Percentiles rank a stretch among this genome's conserved stretches.
Evolutionary conservation across 2,888 invertebrate species (phyloP).

Genomic region (Hypercompe scribonia): DNA sequence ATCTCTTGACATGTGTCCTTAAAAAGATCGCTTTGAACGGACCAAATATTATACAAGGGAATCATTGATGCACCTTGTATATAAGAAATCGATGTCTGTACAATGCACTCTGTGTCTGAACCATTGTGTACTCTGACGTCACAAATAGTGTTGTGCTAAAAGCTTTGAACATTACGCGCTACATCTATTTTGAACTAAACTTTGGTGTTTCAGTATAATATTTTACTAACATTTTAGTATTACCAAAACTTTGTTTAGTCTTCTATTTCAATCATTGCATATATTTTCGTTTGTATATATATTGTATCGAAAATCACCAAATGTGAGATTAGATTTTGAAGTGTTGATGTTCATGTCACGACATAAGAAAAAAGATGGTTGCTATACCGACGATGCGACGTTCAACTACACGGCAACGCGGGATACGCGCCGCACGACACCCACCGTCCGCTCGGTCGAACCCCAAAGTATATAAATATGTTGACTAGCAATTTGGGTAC

Average conservation of each 20-base stretch:
- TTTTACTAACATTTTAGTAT: background rate
- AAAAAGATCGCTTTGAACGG: conserved; percentile 40
- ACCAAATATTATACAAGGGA: conserved; percentile 61
- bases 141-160: conserved; percentile 6
- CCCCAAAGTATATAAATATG: too few relatives aligned
- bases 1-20: conserved; percentile 27
- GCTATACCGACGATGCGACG: too few relatives aligned
- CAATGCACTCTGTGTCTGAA: conserved; percentile 35
- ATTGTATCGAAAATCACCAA: too few relatives aligned
- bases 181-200: background rate
- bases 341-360: too few relatives aligned
- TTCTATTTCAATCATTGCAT: background rate
- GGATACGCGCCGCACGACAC: too few relatives aligned
- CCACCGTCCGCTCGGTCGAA: too few relatives aligned
- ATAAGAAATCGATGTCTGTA: conserved; percentile 51
- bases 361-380: too few relatives aligned
- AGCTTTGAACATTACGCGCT: conserved; percentile 8
- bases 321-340: too few relatives aligned
- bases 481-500: too few relatives aligned
- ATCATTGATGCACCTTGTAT: conserved; percentile 55
- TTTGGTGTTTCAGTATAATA: too few relatives aligned
- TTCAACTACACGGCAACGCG: too few relatives aligned
- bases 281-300: background rate
- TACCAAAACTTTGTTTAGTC: background rate
- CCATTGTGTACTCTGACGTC: conserved; percentile 32